These are phyloP conservation scores for Megalonaias nervosa DNA, from an alignment of 1,140 invertebrate species.

Conservation along the genomic window DNA sequence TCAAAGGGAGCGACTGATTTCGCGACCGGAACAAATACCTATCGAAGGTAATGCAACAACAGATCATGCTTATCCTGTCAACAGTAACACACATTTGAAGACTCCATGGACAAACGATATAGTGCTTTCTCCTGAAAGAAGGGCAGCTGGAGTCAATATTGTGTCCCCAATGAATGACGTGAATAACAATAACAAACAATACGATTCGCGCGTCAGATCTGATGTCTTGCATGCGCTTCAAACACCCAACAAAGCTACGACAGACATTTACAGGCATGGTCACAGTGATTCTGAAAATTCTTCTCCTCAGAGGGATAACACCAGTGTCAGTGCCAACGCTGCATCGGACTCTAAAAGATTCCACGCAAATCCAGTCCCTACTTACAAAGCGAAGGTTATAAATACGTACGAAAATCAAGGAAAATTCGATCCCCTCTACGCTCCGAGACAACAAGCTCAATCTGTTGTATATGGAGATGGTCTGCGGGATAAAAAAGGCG, in stretches of 20 bases:
- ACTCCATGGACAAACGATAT: too few species aligned
- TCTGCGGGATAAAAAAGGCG: background rate
- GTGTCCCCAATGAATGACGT: constrained; percentile 9
- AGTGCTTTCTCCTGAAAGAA: background rate
- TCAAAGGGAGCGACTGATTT: too few species aligned
- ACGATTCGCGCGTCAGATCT: too few species aligned
- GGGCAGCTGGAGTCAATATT: background rate
- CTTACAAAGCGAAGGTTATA: constrained; percentile 33
- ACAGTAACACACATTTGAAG: too few species aligned
- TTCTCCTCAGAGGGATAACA: constrained; percentile 13
- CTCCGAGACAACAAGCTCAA: constrained; percentile 22
- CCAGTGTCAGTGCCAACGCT: background rate
- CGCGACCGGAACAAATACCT: too few species aligned
- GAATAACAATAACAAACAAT: constrained; percentile 29
- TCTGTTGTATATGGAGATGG: constrained; percentile 12
- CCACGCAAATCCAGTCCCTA: constrained; percentile 16
- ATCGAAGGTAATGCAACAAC: too few species aligned
- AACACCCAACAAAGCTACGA: too few species aligned
- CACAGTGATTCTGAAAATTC: background rate
- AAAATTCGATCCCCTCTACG: constrained; percentile 30
- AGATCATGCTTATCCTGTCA: too few species aligned
- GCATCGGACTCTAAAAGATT: constrained; percentile 26
- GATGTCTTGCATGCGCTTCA: background rate
- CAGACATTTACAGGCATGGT: too few species aligned
- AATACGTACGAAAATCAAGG: constrained; percentile 39